Evolutionary conservation across 2,113 vertebrate genomes (phyloP).

Genomic region (Albula glossodonta): DNA sequence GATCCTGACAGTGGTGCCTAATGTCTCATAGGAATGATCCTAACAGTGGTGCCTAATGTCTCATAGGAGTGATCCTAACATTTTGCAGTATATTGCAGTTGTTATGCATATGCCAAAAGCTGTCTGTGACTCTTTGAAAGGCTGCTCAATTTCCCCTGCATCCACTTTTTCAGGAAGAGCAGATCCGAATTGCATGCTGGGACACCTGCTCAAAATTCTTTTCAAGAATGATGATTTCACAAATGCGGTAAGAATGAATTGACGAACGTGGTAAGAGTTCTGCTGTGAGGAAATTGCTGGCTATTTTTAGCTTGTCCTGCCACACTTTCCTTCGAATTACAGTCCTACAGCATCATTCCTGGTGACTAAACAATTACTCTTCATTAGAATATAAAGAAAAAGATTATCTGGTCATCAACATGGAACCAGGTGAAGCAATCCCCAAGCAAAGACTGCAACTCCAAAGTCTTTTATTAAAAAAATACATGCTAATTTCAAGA

Average conservation of each 20-base stretch:
- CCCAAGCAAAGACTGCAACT: neutral
- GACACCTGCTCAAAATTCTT: conserved; percentile 94
- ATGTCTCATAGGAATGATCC: no score
- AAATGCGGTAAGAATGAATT: conserved; percentile 97
- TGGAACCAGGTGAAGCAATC: neutral
- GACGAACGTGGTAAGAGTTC: conserved; percentile 88
- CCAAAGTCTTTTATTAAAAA: neutral
- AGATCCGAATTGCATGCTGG: conserved; percentile 94
- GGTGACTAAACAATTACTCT: neutral
- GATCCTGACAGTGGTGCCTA: neutral
- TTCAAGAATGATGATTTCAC: conserved; percentile 99
- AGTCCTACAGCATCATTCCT: neutral
- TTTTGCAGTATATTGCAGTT: no score
- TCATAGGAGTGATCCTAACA: neutral
- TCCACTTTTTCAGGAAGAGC: conserved; percentile 80
- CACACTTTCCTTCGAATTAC: neutral
- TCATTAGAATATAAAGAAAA: neutral
- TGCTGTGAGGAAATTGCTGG: neutral
- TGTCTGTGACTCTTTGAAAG: no score
- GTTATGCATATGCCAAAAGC: no score
- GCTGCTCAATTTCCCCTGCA: neutral
- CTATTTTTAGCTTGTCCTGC: no score
- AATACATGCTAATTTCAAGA: no score
- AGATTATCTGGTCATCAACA: neutral
- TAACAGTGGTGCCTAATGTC: neutral